Evolutionary conservation across 2,113 vertebrate genomes (phyloP).

Genomic region (Spermophilus dauricus): DNA sequence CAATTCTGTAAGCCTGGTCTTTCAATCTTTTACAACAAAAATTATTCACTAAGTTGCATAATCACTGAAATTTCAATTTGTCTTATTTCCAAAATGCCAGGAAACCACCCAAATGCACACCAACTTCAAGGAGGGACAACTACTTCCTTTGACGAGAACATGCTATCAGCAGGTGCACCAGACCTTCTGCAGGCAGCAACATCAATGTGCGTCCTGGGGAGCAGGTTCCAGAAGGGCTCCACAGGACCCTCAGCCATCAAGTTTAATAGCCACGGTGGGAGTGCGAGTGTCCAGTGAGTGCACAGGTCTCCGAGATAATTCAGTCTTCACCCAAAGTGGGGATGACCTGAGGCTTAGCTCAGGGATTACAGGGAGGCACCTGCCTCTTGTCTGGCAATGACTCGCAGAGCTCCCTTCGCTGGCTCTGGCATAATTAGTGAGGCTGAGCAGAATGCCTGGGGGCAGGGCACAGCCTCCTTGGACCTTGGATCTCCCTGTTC

Average conservation of each 20-base stretch:
- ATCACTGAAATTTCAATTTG: not conserved
- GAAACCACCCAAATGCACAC: not conserved
- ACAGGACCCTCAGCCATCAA: not conserved
- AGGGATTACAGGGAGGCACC: too few species aligned
- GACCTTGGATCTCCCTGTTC: not conserved
- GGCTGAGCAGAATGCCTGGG: not conserved
- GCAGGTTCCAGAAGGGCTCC: rapidly evolving
- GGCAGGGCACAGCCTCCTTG: not conserved
- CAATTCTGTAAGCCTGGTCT: not conserved
- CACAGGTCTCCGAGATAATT: not conserved
- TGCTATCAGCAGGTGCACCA: rapidly evolving
- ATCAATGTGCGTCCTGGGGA: too few species aligned
- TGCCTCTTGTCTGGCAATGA: not conserved
- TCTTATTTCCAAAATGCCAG: not conserved
- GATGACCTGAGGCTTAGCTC: not conserved
- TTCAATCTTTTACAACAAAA: not conserved
- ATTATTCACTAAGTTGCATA: constrained; percentile 14
- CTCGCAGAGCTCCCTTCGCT: not conserved
- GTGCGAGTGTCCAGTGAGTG: too few species aligned
- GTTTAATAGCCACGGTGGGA: not conserved
- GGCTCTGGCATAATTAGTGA: not conserved
- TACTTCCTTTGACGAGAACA: not conserved
- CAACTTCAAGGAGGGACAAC: not conserved
- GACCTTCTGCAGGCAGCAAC: not conserved
- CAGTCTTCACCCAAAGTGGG: not conserved